phyloP scores from a whole-genome alignment of 2,797 vertebrate species.

The Gorsachius magnificus region DNA sequence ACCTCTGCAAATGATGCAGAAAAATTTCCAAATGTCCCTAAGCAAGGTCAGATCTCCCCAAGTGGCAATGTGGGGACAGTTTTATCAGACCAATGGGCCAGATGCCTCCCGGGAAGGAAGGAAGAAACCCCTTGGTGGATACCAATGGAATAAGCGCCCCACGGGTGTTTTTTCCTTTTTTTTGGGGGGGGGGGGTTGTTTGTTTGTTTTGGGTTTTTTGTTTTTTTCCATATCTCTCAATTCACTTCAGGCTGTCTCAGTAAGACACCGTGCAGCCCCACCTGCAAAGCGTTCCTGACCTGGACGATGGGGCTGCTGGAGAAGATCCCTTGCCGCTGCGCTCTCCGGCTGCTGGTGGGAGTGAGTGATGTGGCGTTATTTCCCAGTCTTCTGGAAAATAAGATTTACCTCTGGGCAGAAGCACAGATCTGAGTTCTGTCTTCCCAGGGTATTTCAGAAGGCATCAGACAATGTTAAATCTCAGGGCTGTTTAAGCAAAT shows the following conservation, averaged over 20 bases:
- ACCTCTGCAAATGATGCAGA: accelerated
- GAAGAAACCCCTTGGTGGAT: neutral
- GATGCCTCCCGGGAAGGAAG: neutral
- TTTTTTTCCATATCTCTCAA: neutral
- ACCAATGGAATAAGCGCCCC: neutral
- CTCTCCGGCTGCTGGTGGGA: neutral
- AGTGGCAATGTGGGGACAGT: accelerated
- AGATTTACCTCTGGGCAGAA: neutral
- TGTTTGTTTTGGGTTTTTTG: too few relatives aligned
- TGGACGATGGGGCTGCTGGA: accelerated
- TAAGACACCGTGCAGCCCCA: neutral
- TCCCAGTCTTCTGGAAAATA: neutral
- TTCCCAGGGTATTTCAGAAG: neutral
- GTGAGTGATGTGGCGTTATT: neutral
- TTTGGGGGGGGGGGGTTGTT: too few relatives aligned
- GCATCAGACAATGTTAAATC: neutral
- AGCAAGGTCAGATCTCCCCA: neutral
- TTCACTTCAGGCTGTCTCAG: neutral
- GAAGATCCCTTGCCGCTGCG: neutral
- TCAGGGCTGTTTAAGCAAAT: slow-evolving; percentile 33
- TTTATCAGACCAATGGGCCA: neutral
- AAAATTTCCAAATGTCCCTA: neutral
- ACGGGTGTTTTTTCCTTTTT: neutral
- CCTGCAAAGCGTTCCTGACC: accelerated
- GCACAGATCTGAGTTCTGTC: neutral